These are phyloP conservation scores for Apostichopus californicus DNA, from an alignment of 35 echinoderm and acorn worm genomes.

Conservation along the genomic window DNA sequence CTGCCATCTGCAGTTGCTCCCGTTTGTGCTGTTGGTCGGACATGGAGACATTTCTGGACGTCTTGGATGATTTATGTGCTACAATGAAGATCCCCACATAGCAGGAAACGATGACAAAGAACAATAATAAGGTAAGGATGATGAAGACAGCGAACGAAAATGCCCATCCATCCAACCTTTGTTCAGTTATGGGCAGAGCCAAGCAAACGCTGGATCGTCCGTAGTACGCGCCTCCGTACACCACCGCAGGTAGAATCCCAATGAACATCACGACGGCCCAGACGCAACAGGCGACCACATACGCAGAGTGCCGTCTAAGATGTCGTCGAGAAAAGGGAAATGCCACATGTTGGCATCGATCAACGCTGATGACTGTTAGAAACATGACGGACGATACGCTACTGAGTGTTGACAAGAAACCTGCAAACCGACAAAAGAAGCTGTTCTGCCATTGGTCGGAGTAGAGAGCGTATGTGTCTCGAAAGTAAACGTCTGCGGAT, in stretches of 20 bases:
- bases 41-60: background rate
- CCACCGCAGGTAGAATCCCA: slow-evolving; percentile 39
- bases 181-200: slow-evolving; percentile 62
- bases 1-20: slow-evolving; percentile 71
- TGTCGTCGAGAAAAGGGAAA: slow-evolving; percentile 59
- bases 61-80: slow-evolving; percentile 61
- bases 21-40: background rate
- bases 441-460: slow-evolving; percentile 51
- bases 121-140: slow-evolving; percentile 62
- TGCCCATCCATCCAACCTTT: slow-evolving; percentile 48
- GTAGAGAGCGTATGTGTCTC: slow-evolving; percentile 11
- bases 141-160: slow-evolving; percentile 71
- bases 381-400: slow-evolving; percentile 76
- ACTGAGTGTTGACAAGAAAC: slow-evolving; percentile 63
- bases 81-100: slow-evolving; percentile 68
- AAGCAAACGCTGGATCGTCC: slow-evolving; percentile 81
- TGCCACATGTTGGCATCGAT: slow-evolving; percentile 61
- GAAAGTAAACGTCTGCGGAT: slow-evolving; percentile 8
- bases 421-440: slow-evolving; percentile 59
- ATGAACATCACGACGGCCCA: slow-evolving; percentile 61
- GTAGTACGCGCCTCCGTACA: slow-evolving; percentile 69
- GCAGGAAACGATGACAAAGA: slow-evolving; percentile 62
- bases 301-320: slow-evolving; percentile 29
- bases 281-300: background rate
- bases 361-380: slow-evolving; percentile 68